Evolutionary conservation across 2,797 vertebrate genomes (phyloP), one percentile per base, ranked within the genome.

Genomic region (Pipistrellus pipistrellus): DNA sequence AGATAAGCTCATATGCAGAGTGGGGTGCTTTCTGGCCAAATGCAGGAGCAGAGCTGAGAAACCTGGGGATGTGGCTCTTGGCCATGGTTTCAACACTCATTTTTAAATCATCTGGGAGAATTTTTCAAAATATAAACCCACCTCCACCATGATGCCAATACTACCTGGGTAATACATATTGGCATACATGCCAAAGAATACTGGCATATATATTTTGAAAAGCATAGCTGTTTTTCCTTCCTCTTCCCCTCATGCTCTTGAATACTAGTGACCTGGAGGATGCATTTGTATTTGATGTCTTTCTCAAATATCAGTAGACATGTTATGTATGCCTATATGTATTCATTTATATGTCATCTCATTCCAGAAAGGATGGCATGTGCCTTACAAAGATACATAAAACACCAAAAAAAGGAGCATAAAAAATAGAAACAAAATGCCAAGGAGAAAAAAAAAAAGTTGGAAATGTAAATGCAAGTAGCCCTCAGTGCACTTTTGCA

Each of bases 381-480:
- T 97, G 94, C 95, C 41, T 87, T 91, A 90, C 32, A 96, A 85
- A 46, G 81, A 95, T 91, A 68, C 21, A 83, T 88, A 76, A 96
- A 96, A 94, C 90, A 93, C 51, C 53, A 81, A 83, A 89, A 89
- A 88, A 85, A 27, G 18, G 68, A 95, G 78, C 30, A 87, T 72
- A 81, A 95, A 92, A 95, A 94, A 96, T 93, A 96, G 96, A 88
- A 96, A 93, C 51, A 92, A 96, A 97, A 95, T 96, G 86, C 89
- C 95, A 94, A 87, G 77, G 25, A 84, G 64, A 25, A 20, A 62
- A 83, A 25, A 20, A 62, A 83, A 59, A 77, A 73, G 57, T 75
- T 90, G 41, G 72, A 86, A 92, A 85, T 87, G 90, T 80, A 95
- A 95, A 86, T 94, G 72, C 15, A 14, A 89, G 72, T 73, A 73